Base-by-base conservation (phyloP, 2,113 vertebrate genomes). In the Coptodon rendalli region DNA sequence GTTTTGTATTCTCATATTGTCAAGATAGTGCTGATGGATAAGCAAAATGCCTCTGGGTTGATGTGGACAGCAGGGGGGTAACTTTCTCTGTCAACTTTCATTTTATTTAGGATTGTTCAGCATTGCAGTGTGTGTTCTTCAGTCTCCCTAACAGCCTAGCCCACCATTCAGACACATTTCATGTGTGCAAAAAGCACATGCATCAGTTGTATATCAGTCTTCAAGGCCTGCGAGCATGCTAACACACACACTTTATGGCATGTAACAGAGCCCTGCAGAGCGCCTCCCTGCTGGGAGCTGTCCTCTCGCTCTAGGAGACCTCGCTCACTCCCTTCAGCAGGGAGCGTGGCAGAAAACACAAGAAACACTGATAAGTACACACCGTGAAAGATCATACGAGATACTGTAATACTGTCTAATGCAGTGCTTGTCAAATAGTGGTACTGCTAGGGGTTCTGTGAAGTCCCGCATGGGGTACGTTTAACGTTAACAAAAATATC, bases 221-320 rank as follows among this genome's bases (percentile, higher is more conserved):
- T 86, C 40, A 45, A 78, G 59, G 59, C 68, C 5, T 50, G 34
- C n/a, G n/a, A 84, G 78, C 61, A 56, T 81, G 79, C 89, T 54
- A 61, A 94, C 89, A 86, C 84, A 84, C 87, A 87, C 63, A 53
- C 61, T 63, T 73, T 48, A 31, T 81, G 88, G 86, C 87, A 94
- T 84, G 83, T 84, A 88, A 80, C 88, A 86, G 85, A 91, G 83
- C 24, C 89, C 80, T 76, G 86, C 86, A 45, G 91, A 87, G 90
- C 11, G 14, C 31, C 50, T 61, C 80, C 89, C 81, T 63, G 87
- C 89, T 85, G 89, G 6, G 81, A 86, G 89, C 89, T 88, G 85
- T 94, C 88, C 92, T 81, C 91, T 87, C 89, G 13, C 86, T 86
- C 59, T 80, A 29, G 87, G 89, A 90, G 66, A 79, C 52, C 66